These are phyloP conservation scores for Sebastes trivittatus DNA, from an alignment of 2,797 vertebrate genomes.

Conservation along the genomic window DNA sequence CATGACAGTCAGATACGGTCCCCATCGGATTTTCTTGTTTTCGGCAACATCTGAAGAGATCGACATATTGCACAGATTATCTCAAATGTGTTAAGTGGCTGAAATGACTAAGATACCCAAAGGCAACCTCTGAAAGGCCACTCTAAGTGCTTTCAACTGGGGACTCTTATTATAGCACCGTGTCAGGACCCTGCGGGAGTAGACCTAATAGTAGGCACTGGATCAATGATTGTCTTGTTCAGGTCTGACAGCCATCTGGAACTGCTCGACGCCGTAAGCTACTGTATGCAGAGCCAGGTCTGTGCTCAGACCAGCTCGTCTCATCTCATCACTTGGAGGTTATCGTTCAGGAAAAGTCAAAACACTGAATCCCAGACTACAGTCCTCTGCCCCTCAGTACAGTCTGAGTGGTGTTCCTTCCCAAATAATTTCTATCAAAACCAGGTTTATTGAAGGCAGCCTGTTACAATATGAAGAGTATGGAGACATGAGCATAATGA, in stretches of 20 bases:
- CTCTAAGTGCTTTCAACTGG: conserved; percentile 21
- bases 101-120: conserved; percentile 18
- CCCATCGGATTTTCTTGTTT: neutral
- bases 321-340: conserved; percentile 10
- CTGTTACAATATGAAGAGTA: neutral
- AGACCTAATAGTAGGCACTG: conserved; percentile 19
- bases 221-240: conserved; percentile 43
- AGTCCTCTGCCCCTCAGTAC: neutral
- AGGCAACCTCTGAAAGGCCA: conserved; percentile 40
- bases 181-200: conserved; percentile 35
- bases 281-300: neutral
- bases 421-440: neutral
- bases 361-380: neutral
- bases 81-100: conserved; percentile 2
- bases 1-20: neutral
- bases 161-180: conserved; percentile 36
- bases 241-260: conserved; percentile 28
- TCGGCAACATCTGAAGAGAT: neutral
- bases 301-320: conserved; percentile 16
- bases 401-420: neutral
- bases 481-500: neutral
- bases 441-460: neutral
- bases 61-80: conserved; percentile 16
- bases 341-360: neutral
- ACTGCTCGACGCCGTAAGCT: conserved; percentile 5